Base-by-base conservation (phyloP, 53 echinoderm and acorn worm genomes). In the Henricia sp. region DNA sequence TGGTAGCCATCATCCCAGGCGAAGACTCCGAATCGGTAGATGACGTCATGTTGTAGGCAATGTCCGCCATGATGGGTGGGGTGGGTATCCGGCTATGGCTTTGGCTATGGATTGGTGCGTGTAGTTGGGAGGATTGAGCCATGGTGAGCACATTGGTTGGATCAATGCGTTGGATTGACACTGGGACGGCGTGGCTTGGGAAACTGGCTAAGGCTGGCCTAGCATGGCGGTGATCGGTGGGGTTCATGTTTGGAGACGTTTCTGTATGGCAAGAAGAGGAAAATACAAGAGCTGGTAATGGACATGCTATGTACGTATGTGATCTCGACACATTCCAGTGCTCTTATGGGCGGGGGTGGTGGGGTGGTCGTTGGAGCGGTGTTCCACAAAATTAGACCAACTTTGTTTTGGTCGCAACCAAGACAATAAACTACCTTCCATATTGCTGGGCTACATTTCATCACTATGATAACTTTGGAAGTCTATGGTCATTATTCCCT, bases 181-280 rank as follows among this genome's bases (percentile, higher is more conserved):
- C 44, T 43, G 77, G 77, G 42, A 24, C 62, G 17, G 62, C 62
- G 6, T 63, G 63, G 65, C 64, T 80, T 20, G 48, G 40, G 30
- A 64, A 37, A 26, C 24, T 48, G 50, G 64, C 48, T 13, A 80
- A 48, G 50, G 21, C 33, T 12, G 64, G n/a, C 64, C 64, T 63
- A 21, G 43, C 58, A 5, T 37, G 8, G 19, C 24, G 63, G 9
- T 35, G 29, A 19, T 33, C 26, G 10, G 62, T 64, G 50, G 3
- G 6, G 19, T 62, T 64, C 20, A 16, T 27, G 24, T 63, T 30
- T 3, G 80, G 46, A 12, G 64, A 44, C 24, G 62, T 42, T 59
- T 46, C 80, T 80, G 8, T 40, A 43, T 20, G 23, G n/a, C 10
- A 67, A 67, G 4, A 8, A 34, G 3, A 3, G 12, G 17, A 2